Evolutionary conservation across 2,113 vertebrate genomes (phyloP).

Genomic region (Ammodytes dubius): DNA sequence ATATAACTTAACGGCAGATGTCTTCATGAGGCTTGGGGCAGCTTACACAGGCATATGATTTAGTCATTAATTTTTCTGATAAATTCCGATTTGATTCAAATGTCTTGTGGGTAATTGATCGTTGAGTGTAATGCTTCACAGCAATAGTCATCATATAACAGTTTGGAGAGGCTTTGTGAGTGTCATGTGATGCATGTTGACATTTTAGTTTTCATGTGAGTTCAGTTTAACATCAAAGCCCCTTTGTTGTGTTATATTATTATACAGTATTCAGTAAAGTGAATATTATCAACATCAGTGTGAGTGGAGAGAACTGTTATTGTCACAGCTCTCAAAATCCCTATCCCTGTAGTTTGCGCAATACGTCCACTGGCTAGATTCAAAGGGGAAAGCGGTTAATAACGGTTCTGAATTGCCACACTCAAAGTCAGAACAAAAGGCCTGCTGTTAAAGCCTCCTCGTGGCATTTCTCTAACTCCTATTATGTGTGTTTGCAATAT

Average conservation of each 20-base stretch:
- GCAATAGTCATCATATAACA: neutral
- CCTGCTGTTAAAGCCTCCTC: neutral
- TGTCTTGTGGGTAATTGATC: constrained; percentile 10
- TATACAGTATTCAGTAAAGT: neutral
- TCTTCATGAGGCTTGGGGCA: constrained; percentile 7
- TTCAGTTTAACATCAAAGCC: neutral
- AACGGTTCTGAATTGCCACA: neutral
- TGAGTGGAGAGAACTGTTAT: neutral
- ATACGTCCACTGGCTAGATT: no score
- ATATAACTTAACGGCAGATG: neutral
- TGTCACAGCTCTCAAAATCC: neutral
- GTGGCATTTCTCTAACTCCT: neutral
- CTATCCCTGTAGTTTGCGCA: no score
- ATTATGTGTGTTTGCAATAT: no score
- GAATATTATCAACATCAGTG: neutral
- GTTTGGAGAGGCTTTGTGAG: neutral
- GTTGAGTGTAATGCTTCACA: neutral
- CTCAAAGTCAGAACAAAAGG: neutral
- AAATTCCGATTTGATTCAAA: neutral
- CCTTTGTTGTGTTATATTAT: neutral
- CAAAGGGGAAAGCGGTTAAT: neutral
- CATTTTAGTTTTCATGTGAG: neutral
- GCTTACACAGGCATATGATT: neutral
- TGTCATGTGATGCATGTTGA: neutral
- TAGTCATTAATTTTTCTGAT: constrained; percentile 17